Evolutionary conservation across 2,888 invertebrate genomes (phyloP), one percentile per base, ranked within the genome.

Genomic region (Bibio marci): DNA sequence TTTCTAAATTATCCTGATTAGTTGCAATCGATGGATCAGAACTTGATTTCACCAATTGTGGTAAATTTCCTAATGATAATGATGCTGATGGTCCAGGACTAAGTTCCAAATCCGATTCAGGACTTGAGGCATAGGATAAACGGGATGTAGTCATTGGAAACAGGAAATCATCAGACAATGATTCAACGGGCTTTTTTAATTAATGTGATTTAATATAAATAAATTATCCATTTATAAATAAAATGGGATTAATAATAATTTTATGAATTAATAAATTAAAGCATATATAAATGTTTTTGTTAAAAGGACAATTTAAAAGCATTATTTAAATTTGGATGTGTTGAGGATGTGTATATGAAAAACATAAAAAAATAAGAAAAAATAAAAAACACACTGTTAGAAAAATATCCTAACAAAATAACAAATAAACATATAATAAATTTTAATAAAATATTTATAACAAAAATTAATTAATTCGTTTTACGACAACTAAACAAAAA

Each of bases 91-190:
- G 76, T 51, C 76, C 76, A 45, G 76, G 76, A 57, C 83, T 85
- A 56, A 85, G 76, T 59, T 92, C 92, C 63, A 87, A 70, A 66
- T 94, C 94, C 59, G 88, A 90, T 67, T 94, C 92, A 47, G 91
- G 91, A 59, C 90, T 90, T 57, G 91, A 91, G 48, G 91, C 91
- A 65, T 91, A 92, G 57, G 92, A 92, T 50, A 92, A 71, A 58
- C 91, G 80, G 61, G 88, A 78, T 57, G 86, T 85, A 51, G 87
- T 87, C 92, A 94, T 92, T 58, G 94, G 94, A 73, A 95, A 95
- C 59, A 95, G 79, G 77, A 94, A 92, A 74, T 97, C 94, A 66
- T 97, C 95, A 55, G 91, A 90, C 62, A 94, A 73, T 62, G 88
- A 86, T 67, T 94, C 91, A 62, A 90, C 88, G 60, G 92, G 90